A percentile compares a stretch with the other conserved stretches of the same genome.
Evolutionary conservation across 2,888 invertebrate species (phyloP).

Genomic region (Cataglyphis rosenhaueri): DNA sequence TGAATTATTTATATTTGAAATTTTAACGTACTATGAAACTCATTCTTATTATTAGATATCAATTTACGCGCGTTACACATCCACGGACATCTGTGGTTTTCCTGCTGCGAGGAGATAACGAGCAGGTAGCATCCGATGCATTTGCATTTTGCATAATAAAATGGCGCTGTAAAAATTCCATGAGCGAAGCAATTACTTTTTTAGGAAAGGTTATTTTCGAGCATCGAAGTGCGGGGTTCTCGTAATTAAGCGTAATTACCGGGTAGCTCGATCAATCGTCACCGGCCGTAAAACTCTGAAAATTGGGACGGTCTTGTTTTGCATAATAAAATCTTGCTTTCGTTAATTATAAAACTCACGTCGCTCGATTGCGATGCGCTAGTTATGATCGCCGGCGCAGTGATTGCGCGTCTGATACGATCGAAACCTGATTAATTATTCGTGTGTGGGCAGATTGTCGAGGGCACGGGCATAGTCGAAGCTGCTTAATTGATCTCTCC

Average conservation of each 20-base stretch:
- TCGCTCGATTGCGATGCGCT: constrained; percentile 19
- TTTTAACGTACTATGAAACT: background rate
- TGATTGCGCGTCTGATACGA: constrained; percentile 56
- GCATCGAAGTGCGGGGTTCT: constrained; percentile 52
- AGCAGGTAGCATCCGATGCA: constrained; percentile 21
- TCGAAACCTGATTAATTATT: constrained; percentile 64
- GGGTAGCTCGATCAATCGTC: constrained; percentile 68
- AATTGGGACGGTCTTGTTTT: constrained; percentile 68
- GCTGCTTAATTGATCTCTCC: constrained; percentile 50
- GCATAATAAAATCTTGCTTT: constrained; percentile 64
- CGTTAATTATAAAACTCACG: constrained; percentile 47
- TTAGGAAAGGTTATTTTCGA: constrained; percentile 45
- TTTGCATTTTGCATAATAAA: constrained; percentile 49
- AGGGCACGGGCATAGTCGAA: constrained; percentile 43
- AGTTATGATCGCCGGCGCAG: constrained; percentile 55
- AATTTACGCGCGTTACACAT: constrained; percentile 3
- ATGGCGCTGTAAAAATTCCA: constrained; percentile 61
- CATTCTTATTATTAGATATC: constrained; percentile 14
- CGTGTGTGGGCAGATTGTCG: constrained; percentile 54
- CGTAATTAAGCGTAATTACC: constrained; percentile 71
- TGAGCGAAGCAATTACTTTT: constrained; percentile 62
- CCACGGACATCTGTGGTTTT: constrained; percentile 16
- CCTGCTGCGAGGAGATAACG: constrained; percentile 9
- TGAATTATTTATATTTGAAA: background rate
- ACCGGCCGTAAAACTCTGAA: constrained; percentile 51